A percentile compares a stretch with the other conserved stretches of the same genome.
Conservation (phyloP, 1,140 invertebrate species). For the Trachelipus rathkii region DNA sequence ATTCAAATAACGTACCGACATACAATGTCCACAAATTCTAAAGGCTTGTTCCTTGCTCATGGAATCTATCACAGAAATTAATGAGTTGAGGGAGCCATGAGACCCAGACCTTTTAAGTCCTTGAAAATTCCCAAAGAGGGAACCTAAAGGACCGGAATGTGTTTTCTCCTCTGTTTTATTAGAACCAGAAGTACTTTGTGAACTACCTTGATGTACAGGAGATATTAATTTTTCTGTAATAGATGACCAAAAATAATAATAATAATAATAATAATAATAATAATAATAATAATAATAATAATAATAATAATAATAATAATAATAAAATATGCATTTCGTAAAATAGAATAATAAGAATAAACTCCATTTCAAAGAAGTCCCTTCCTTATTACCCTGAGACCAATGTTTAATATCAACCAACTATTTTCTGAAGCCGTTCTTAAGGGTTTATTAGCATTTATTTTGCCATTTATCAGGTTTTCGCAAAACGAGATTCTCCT, state of each 20-base stretch:
- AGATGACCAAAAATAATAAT: not conserved
- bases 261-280: no score
- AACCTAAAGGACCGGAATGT: conserved; percentile 34
- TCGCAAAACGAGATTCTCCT: no score
- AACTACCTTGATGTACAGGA: conserved; percentile 39
- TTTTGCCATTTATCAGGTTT: no score
- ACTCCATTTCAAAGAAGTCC: no score
- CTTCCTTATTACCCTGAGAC: no score
- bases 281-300: no score
- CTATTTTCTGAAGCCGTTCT: no score
- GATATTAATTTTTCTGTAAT: conserved; percentile 53
- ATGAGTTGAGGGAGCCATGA: conserved; percentile 50
- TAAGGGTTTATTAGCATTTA: no score
- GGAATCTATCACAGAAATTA: conserved; percentile 53
- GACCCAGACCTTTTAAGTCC: conserved; percentile 67
- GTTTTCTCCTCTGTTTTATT: not conserved
- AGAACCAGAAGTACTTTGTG: not conserved
- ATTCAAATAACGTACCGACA: conserved; percentile 50
- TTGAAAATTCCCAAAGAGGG: conserved; percentile 67
- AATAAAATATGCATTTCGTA: no score
- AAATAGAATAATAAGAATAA: no score
- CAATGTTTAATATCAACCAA: no score
- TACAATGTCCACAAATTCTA: conserved; percentile 77
- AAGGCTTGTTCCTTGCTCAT: conserved; percentile 63
- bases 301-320: no score